Base-by-base conservation (phyloP, 2,113 vertebrate genomes). In the Nansenia antarctica region DNA sequence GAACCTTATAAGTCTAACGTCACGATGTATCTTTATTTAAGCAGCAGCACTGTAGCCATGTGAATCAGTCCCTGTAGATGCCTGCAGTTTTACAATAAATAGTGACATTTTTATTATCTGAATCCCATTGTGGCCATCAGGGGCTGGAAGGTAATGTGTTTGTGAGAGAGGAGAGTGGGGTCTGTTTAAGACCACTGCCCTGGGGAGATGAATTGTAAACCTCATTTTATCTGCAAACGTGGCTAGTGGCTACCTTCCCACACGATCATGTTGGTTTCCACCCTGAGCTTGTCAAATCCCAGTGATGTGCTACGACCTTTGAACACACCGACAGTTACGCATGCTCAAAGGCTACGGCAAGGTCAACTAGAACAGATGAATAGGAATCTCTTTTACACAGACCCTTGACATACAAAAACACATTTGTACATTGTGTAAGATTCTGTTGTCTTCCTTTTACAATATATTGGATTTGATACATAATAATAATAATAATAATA, bases 101-200 rank as follows among this genome's bases (percentile, higher is more conserved):
- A 18, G 57, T 66, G 73, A 74, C 70, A 64, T 61, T 24, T 77
- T 79, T 74, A 76, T 74, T 70, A 37, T 26, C 35, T 53, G 67
- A 45, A 45, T 69, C 58, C 69, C 66, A 53, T 22, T 55, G 70
- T 49, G 66, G 29, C 57, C 52, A 58, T 61, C 32, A 69, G 64
- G 24, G 62, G 34, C 53, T 29, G 37, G 22, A 67, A 60, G 59
- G 45, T 73, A 63, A 68, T 64, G n/a, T 27, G 27, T 65, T 52
- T 58, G 53, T 67, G 11, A 39, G 42, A 15, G 24, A 62, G 11
- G 57, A 32, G 54, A 42, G 57, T 53, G 59, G 14, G 30, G 26
- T 27, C 45, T 34, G 9, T 35, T 59, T 72, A 60, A 77, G 52
- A 37, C 27, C 9, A 20, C 35, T 53, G 47, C 53, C 26, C 26